Evolutionary conservation across 2,113 vertebrate species (phyloP).

Genomic region (Lophotis ruficrista): DNA sequence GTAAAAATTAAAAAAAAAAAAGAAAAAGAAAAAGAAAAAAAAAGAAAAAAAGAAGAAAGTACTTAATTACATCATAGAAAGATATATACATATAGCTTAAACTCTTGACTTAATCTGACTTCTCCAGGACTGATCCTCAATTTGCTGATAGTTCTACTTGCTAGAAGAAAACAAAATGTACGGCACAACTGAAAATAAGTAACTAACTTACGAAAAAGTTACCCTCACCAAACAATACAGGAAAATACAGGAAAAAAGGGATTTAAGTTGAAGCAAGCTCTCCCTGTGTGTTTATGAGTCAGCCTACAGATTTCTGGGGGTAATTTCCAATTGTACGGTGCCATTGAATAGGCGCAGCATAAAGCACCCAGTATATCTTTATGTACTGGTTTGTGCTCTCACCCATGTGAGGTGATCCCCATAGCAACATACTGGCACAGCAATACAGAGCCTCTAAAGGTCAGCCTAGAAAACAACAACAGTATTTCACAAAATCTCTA

Average conservation of each 20-base stretch:
- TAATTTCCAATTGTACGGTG: background rate
- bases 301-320: background rate
- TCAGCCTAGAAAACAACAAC: conserved; percentile 56
- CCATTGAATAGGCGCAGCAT: background rate
- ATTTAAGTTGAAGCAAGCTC: background rate
- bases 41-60: background rate
- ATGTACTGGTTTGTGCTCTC: background rate
- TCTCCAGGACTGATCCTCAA: background rate
- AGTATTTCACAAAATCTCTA: conserved; percentile 42
- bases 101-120: background rate
- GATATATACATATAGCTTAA: background rate
- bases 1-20: background rate
- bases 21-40: background rate
- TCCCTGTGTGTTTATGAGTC: background rate
- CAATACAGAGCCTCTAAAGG: conserved; percentile 23
- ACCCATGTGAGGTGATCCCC: conserved; percentile 29
- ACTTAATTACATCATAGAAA: background rate
- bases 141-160: background rate
- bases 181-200: background rate
- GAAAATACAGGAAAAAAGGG: background rate
- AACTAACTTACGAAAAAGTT: background rate
- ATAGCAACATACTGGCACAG: conserved; percentile 24
- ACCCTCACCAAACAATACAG: background rate
- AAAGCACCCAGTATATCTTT: background rate
- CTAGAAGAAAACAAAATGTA: background rate